Percentiles rank a stretch among this genome's conserved stretches.
phyloP scores from a whole-genome alignment of 2,113 vertebrate genomes.

The Hassar affinis region DNA sequence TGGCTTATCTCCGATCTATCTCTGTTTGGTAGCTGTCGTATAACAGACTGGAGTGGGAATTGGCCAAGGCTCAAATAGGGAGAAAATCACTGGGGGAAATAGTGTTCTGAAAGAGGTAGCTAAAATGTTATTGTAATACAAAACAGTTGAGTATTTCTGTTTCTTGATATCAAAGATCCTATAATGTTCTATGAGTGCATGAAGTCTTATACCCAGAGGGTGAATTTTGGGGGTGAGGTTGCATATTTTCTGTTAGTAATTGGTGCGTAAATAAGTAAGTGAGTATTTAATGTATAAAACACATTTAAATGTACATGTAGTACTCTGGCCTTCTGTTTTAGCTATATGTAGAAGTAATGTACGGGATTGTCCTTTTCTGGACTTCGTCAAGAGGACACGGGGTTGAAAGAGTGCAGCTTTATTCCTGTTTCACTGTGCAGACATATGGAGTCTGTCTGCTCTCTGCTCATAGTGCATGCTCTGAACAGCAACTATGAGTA shows the following conservation, averaged over 20 bases:
- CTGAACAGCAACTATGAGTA: slow-evolving; percentile 4
- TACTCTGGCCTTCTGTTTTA: background rate
- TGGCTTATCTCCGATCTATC: background rate
- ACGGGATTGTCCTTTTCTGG: background rate
- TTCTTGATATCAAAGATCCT: background rate
- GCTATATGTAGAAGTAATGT: background rate
- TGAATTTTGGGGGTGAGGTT: too few species aligned
- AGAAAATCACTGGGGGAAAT: too few species aligned
- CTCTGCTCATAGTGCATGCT: background rate
- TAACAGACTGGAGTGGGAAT: too few species aligned
- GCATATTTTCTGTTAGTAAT: too few species aligned
- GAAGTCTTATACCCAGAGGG: too few species aligned
- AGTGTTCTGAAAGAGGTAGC: too few species aligned
- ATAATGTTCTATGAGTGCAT: background rate
- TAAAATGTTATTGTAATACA: too few species aligned
- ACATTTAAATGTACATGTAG: background rate
- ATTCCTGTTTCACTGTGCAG: slow-evolving; percentile 1
- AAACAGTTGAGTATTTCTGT: too few species aligned
- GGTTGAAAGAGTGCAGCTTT: background rate
- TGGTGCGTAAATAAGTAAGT: too few species aligned
- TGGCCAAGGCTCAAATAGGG: too few species aligned
- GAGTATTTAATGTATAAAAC: background rate
- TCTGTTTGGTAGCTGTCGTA: background rate
- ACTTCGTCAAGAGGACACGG: background rate
- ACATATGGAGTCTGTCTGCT: slow-evolving; percentile 29